Evolutionary conservation across 2,888 invertebrate genomes (phyloP).

Genomic region (Hetaerina titia): DNA sequence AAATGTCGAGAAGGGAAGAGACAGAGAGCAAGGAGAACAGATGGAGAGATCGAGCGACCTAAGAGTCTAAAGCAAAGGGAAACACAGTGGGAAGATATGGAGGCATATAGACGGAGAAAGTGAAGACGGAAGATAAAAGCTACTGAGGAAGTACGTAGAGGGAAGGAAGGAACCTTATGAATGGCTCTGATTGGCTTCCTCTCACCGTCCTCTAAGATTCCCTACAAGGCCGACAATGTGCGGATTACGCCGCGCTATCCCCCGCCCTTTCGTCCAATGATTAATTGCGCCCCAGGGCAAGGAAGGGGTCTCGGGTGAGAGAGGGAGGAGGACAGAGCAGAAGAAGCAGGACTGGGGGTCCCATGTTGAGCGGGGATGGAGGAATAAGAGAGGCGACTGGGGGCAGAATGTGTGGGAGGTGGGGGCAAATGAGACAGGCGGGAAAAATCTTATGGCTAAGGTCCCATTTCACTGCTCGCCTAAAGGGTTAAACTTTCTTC

Average conservation of each 20-base stretch:
- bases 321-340: neutral
- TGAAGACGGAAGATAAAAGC: neutral
- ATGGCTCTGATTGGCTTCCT: constrained; percentile 12
- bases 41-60: neutral
- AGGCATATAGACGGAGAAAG: neutral
- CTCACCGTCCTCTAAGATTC: neutral
- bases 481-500: neutral
- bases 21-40: neutral
- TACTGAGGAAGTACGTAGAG: too few relatives aligned
- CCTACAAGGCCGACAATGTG: neutral
- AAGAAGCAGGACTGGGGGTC: neutral
- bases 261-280: neutral
- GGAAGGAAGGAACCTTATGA: neutral
- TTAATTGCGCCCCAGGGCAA: neutral
- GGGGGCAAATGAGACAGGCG: neutral
- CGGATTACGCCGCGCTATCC: constrained; percentile 22
- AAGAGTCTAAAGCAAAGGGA: neutral
- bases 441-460: neutral
- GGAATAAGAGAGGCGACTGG: neutral
- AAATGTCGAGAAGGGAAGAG: neutral
- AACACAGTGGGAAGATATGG: neutral
- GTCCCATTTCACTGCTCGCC: neutral
- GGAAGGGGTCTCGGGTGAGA: neutral
- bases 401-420: neutral
- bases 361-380: neutral